These are phyloP conservation scores for Lithophane ornitopus DNA, from an alignment of 2,888 invertebrate species.

Conservation along the genomic window DNA sequence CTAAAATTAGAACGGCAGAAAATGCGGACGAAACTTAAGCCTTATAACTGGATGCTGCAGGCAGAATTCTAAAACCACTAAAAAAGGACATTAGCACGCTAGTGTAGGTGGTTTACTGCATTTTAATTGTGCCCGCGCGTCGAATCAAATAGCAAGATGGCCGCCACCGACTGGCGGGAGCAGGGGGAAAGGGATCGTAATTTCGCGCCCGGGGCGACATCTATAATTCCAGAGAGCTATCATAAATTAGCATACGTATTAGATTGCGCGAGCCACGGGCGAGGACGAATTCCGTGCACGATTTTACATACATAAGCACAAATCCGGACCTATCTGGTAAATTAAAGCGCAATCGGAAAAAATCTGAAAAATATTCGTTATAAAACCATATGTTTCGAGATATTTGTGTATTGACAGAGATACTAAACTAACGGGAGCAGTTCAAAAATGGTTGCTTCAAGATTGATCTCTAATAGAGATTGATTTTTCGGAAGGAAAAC, in stretches of 20 bases:
- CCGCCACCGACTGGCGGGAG: conserved; percentile 71
- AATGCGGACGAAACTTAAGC: conserved; percentile 29
- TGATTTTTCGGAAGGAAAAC: not conserved
- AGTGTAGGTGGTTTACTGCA: conserved; percentile 62
- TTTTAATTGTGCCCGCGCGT: conserved; percentile 77
- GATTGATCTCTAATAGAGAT: not conserved
- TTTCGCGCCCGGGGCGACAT: conserved; percentile 86
- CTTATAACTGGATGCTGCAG: conserved; percentile 28
- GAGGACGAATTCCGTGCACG: conserved; percentile 83
- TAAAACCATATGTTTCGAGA: not conserved
- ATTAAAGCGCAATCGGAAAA: conserved; percentile 69
- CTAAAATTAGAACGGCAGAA: conserved; percentile 17
- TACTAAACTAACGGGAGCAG: not conserved
- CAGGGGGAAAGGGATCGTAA: conserved; percentile 78
- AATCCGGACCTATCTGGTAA: conserved; percentile 71
- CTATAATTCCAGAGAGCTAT: conserved; percentile 88
- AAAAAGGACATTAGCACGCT: conserved; percentile 75
- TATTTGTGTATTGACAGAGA: not conserved
- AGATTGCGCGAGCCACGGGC: conserved; percentile 79
- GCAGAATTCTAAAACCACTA: conserved; percentile 51
- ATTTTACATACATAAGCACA: conserved; percentile 76
- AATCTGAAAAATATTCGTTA: conserved; percentile 11
- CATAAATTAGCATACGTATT: conserved; percentile 90
- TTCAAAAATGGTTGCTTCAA: not conserved
- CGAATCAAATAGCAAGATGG: conserved; percentile 86